Evolutionary conservation across 2,888 invertebrate genomes (phyloP), one percentile per base, ranked within the genome.

Genomic region (Trisateles emortualis): DNA sequence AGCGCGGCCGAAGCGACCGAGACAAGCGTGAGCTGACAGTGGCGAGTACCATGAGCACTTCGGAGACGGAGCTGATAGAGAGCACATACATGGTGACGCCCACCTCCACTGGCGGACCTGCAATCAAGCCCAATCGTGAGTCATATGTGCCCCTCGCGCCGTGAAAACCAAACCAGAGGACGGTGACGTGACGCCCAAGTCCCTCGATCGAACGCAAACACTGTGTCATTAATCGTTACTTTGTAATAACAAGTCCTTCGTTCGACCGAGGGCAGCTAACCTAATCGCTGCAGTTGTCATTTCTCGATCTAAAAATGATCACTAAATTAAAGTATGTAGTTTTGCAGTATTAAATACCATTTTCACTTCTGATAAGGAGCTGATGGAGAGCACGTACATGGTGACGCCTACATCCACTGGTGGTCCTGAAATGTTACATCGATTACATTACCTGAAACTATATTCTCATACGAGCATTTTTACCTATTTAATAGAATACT

Each of bases 1-100:
- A 58, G 69, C 73, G 78, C 79, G 69, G 73, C 83, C 83, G 80
- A 64, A 78, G 83, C 84, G 87, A 86, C 87, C 88, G 88, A 88
- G 88, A 78, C 87, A 88, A 88, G 87, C 87, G 85, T 83, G 83
- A 86, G 89, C 91, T 94, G 94, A 87, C 82, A 85, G 80, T 81
- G 86, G 83, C 89, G 92, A 91, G 92, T 96, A 98, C 98, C 98
- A 98, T 98, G 95, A 98, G 96, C 94, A 98, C 98, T 96, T 98
- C 98, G 94, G 98, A 98, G 94, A 98, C 97, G 93, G 98, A 98
- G 95, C 98, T 97, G 96, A 98, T 98, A 95, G 97, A 97, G 94
- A 98, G 96, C 94, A 98, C 98, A 95, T 98, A 98, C 96, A 98
- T 98, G 94, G 98, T 98, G 94, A 98, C 97, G 93, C 98, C 98